Evolutionary conservation across 2,113 vertebrate species (phyloP), one percentile per base, ranked within the genome.

Genomic region (Dolichallabes microphthalmus): DNA sequence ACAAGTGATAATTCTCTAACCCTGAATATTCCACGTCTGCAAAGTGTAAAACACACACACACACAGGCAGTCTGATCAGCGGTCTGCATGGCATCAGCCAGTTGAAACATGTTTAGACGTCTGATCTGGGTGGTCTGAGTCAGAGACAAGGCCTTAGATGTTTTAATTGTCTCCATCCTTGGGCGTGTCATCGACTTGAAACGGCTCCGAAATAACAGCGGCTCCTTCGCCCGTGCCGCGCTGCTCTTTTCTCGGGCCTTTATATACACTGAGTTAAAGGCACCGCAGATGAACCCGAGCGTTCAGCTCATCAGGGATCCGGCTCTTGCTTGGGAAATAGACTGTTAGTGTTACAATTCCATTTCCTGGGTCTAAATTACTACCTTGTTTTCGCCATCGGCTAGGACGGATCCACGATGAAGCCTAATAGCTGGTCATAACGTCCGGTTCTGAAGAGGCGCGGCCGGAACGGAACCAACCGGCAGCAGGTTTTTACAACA

Each of bases 131-230:
- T 79, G 76, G 76, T 79, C 76, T 19, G 30, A 22, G 76, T 27
- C 76, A 79, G 76, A 79, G 87, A 90, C 84, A 87, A 85, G 84
- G 75, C 85, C 88, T 90, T 90, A 88, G 91, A 88, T 88, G 88
- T 92, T 91, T 93, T 94, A 94, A 94, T 93, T 93, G 93, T 93
- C 93, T 94, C 94, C 93, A 94, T 94, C 89, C 91, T 91, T 92
- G 92, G 92, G 91, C 85, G 92, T 91, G 90, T 90, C 92, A 87
- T 74, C 35, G 39, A 87, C 84, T 88, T 88, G 73, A 71, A 89
- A 84, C 68, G 50, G 19, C 27, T 53, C 32, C 22, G 52, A 83
- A 84, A 82, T 69, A 88, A 88, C 81, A 83, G 88, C 68, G 57
- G 75, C 84, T 81, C 80, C 73, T 45, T 64, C 68, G 27, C 39